Percentiles rank a stretch among this genome's conserved stretches.
Conservation (phyloP, 2,797 vertebrate genomes). For the Atherinosoma microstoma region DNA sequence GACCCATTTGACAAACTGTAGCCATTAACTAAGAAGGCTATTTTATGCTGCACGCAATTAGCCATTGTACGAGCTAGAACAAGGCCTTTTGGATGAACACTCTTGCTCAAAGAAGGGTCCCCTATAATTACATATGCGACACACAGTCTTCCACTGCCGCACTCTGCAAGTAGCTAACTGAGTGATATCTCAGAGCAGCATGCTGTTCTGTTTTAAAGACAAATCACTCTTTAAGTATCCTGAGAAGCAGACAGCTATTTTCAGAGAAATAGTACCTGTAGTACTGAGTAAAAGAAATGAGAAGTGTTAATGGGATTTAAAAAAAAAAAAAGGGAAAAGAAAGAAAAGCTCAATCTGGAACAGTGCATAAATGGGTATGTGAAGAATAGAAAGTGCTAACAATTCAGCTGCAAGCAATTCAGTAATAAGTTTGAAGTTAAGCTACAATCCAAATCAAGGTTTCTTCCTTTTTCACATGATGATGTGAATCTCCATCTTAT, state of each 20-base stretch:
- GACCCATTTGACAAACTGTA: slow-evolving; percentile 69
- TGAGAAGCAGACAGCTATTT: background rate
- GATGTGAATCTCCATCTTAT: background rate
- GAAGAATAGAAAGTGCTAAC: slow-evolving; percentile 28
- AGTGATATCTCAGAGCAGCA: slow-evolving; percentile 18
- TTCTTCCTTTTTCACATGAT: background rate
- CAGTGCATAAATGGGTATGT: background rate
- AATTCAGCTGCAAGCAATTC: slow-evolving; percentile 34
- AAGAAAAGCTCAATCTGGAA: slow-evolving; percentile 9
- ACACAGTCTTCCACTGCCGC: slow-evolving; percentile 15
- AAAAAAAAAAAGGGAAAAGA: background rate
- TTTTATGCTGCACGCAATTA: slow-evolving; percentile 37
- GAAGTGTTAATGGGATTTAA: slow-evolving; percentile 34
- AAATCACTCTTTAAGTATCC: background rate
- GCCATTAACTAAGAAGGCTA: slow-evolving; percentile 58
- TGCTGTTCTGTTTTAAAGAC: slow-evolving; percentile 8
- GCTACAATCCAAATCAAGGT: slow-evolving; percentile 7
- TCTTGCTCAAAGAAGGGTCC: slow-evolving; percentile 47
- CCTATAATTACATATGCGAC: slow-evolving; percentile 55
- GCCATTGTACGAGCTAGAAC: slow-evolving; percentile 39
- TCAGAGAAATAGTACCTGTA: slow-evolving; percentile 46
- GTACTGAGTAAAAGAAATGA: slow-evolving; percentile 26
- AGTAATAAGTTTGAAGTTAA: slow-evolving; percentile 24
- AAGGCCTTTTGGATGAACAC: slow-evolving; percentile 47
- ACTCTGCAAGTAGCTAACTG: slow-evolving; percentile 29